A percentile compares a stretch with the other conserved stretches of the same genome.
Conservation (phyloP, 2,797 vertebrate species). For the Semotilus atromaculatus region DNA sequence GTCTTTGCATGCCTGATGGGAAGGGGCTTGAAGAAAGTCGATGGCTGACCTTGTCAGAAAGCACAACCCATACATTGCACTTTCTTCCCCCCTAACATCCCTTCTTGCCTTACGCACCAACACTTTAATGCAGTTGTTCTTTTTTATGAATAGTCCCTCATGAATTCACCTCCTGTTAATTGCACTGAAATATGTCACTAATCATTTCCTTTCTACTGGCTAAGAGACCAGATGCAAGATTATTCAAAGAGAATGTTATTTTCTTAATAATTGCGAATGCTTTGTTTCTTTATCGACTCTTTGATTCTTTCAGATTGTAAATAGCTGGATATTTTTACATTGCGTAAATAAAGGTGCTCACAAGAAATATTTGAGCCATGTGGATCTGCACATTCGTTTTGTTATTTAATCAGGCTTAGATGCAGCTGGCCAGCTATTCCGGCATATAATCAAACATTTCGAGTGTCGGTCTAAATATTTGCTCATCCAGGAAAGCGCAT, state of each 20-base stretch:
- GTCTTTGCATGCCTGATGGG: conserved; percentile 97
- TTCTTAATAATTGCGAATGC: conserved; percentile 18
- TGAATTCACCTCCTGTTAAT: neutral
- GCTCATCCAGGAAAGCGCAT: neutral
- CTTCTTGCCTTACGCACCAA: neutral
- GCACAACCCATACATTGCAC: neutral
- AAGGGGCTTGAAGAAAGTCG: conserved; percentile 85
- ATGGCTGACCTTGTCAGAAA: conserved; percentile 59
- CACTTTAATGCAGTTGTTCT: neutral
- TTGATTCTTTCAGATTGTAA: conserved; percentile 35
- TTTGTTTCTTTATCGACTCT: conserved; percentile 25
- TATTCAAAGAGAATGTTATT: neutral
- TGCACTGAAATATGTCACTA: neutral
- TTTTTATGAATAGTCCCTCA: neutral
- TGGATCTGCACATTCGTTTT: conserved; percentile 17
- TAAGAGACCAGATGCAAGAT: conserved; percentile 1
- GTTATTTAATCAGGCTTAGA: conserved; percentile 22
- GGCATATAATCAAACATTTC: neutral
- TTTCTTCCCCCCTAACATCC: neutral
- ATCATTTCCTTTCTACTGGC: conserved; percentile 25
- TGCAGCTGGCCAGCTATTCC: neutral
- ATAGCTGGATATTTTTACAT: conserved; percentile 33
- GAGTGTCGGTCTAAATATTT: conserved; percentile 16
- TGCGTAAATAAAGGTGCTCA: conserved; percentile 24
- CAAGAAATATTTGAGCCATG: conserved; percentile 20